Conservation (phyloP, 2,888 invertebrate species). For the Rhamnusium bicolor region DNA sequence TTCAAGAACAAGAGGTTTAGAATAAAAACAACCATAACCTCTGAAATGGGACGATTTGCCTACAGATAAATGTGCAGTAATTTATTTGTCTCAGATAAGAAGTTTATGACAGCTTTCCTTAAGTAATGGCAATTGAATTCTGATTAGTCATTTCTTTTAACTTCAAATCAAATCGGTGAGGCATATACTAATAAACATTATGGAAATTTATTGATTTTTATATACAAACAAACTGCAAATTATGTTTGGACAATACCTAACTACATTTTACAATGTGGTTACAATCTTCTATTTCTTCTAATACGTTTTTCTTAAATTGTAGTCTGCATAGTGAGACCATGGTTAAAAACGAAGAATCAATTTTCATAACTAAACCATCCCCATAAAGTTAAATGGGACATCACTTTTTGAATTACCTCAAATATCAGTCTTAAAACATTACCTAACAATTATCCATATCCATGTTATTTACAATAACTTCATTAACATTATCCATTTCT, state of each 20-base stretch:
- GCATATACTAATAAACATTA: not conserved
- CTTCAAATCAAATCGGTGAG: not conserved
- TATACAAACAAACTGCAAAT: not conserved
- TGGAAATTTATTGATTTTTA: not conserved
- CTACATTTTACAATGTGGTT: not conserved
- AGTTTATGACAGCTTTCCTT: no score
- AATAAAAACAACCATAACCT: no score
- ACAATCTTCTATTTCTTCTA: not conserved
- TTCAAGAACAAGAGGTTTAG: no score
- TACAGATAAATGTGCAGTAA: no score
- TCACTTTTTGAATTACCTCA: conserved; percentile 27
- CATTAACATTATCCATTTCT: conserved; percentile 45
- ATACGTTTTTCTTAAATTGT: not conserved
- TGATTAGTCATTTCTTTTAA: not conserved
- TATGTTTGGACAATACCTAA: no score
- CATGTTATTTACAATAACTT: conserved; percentile 52
- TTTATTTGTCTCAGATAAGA: no score
- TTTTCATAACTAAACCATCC: not conserved
- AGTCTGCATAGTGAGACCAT: no score
- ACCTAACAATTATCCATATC: conserved; percentile 57
- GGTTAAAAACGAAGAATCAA: not conserved
- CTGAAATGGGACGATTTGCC: no score
- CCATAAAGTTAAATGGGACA: not conserved
- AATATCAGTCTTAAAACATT: conserved; percentile 41
- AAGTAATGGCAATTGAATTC: not conserved